These are phyloP conservation scores for Amphipyra berbera DNA, from an alignment of 2,888 invertebrate species.

Conservation along the genomic window DNA sequence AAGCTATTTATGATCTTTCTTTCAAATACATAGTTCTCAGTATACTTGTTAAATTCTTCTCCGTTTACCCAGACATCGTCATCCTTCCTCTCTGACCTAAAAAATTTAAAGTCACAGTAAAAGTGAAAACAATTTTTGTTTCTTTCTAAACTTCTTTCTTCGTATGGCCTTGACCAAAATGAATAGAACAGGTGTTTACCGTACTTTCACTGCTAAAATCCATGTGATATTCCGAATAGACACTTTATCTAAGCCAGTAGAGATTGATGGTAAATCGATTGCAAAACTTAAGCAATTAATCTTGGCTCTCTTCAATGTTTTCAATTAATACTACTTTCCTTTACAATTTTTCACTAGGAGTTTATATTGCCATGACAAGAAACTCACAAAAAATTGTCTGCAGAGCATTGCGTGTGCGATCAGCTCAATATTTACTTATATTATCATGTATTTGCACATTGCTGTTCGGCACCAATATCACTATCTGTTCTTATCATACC, in stretches of 20 bases:
- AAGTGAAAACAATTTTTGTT: constrained; percentile 13
- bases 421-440: constrained; percentile 39
- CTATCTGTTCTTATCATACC: constrained; percentile 67
- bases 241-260: too few relatives aligned
- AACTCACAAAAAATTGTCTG: constrained; percentile 28
- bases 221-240: not conserved
- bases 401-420: constrained; percentile 34
- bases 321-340: constrained; percentile 20
- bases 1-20: too few relatives aligned
- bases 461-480: constrained; percentile 63
- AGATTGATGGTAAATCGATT: not conserved
- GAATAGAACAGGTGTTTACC: not conserved
- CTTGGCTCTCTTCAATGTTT: not conserved
- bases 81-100: not conserved
- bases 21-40: too few relatives aligned
- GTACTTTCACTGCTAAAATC: not conserved
- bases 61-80: too few relatives aligned
- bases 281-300: not conserved
- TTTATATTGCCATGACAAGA: constrained; percentile 14
- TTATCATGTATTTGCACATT: constrained; percentile 61
- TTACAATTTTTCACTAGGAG: constrained; percentile 25
- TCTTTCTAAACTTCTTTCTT: constrained; percentile 1
- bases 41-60: too few relatives aligned
- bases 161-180: constrained; percentile 3
- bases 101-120: not conserved